Evolutionary conservation across 2,113 vertebrate species (phyloP).

Genomic region (Sylvietta virens): DNA sequence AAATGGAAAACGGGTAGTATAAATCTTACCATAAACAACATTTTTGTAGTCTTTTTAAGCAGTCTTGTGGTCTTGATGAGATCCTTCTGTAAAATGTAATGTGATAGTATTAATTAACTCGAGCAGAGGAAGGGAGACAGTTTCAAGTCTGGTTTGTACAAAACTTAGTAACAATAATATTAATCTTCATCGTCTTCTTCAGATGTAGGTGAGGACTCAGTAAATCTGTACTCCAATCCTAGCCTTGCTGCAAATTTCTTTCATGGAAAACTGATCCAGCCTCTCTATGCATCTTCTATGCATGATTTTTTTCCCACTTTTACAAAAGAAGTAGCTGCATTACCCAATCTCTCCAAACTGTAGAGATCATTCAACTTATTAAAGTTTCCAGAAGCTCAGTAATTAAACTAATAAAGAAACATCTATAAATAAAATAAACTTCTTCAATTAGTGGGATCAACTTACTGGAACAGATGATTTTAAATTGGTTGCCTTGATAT

Average conservation of each 20-base stretch:
- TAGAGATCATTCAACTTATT: not conserved
- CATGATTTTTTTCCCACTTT: not conserved
- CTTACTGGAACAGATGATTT: slow-evolving; percentile 69
- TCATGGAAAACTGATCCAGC: not conserved
- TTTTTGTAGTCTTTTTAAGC: slow-evolving; percentile 68
- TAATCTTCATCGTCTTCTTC: not conserved
- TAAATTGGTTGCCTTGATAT: slow-evolving; percentile 51
- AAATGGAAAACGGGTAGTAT: not conserved
- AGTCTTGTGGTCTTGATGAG: slow-evolving; percentile 60
- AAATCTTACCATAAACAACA: slow-evolving; percentile 68
- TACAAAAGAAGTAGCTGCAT: not conserved
- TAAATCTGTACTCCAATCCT: not conserved
- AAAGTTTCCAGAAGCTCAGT: not conserved
- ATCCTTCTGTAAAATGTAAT: slow-evolving; percentile 65
- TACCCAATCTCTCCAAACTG: not conserved
- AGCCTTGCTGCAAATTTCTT: not conserved
- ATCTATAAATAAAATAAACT: not conserved
- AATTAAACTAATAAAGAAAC: not conserved
- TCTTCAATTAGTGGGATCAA: not conserved
- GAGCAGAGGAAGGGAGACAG: not conserved
- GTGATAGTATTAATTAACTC: not conserved
- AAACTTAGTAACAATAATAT: not conserved
- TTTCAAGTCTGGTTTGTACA: not conserved
- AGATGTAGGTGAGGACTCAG: not conserved
- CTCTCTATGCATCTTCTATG: not conserved